Evolutionary conservation across 2,113 vertebrate genomes (phyloP).

Genomic region (Phaethornis superciliosus): DNA sequence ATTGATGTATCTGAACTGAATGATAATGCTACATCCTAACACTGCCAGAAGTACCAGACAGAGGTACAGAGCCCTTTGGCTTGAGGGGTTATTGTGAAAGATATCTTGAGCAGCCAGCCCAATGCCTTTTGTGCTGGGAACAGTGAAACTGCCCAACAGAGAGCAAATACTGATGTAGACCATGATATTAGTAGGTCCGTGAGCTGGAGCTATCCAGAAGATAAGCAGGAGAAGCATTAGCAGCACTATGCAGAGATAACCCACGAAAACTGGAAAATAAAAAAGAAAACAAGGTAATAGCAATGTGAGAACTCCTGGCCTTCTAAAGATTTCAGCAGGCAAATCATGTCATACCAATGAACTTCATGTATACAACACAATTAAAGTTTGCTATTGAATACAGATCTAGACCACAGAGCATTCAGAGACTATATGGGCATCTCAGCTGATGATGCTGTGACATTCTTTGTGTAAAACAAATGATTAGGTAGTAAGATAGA

Average conservation of each 20-base stretch:
- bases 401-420: not conserved
- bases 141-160: slow-evolving; percentile 93
- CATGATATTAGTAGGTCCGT: slow-evolving; percentile 92
- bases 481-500: not conserved
- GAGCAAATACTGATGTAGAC: slow-evolving; percentile 96
- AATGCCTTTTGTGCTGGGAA: slow-evolving; percentile 95
- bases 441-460: not conserved
- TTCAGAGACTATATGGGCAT: not conserved
- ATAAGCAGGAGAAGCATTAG: slow-evolving; percentile 89
- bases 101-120: slow-evolving; percentile 89
- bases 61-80: slow-evolving; percentile 81
- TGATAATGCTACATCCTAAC: slow-evolving; percentile 87
- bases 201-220: slow-evolving; percentile 87
- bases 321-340: not conserved
- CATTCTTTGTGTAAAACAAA: not conserved
- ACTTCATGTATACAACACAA: not conserved
- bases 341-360: not conserved
- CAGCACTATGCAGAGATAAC: slow-evolving; percentile 85
- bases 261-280: slow-evolving; percentile 87
- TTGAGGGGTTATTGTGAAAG: slow-evolving; percentile 79
- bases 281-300: slow-evolving; percentile 41
- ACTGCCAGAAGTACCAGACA: slow-evolving; percentile 86
- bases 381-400: not conserved
- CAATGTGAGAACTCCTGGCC: not conserved
- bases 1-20: slow-evolving; percentile 96